A percentile compares a stretch with the other conserved stretches of the same genome.
phyloP scores from a whole-genome alignment of 35 echinoderm and acorn worm genomes.

The Strongylocentrotus purpuratus region DNA sequence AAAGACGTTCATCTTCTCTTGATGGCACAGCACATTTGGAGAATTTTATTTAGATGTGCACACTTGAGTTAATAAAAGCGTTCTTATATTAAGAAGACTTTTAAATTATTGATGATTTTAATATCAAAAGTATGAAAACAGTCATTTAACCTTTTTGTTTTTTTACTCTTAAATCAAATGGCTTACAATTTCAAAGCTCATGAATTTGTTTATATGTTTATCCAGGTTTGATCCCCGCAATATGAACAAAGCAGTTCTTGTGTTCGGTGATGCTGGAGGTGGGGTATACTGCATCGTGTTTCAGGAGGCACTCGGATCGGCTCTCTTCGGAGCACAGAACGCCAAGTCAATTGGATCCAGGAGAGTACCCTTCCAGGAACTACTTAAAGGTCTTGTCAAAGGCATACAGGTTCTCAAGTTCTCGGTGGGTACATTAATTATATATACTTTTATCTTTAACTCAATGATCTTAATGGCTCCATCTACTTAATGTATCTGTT shows the following conservation, averaged over 20 bases:
- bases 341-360: conserved; percentile 90
- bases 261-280: conserved; percentile 91
- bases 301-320: conserved; percentile 82
- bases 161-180: neutral
- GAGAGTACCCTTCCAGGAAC: conserved; percentile 88
- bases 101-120: too few relatives aligned
- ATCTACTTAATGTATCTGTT: too few relatives aligned
- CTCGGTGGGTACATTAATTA: conserved; percentile 59
- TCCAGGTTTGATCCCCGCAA: conserved; percentile 91
- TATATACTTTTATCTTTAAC: neutral
- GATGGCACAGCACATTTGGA: too few relatives aligned
- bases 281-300: conserved; percentile 87
- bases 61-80: too few relatives aligned
- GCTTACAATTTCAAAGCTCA: neutral
- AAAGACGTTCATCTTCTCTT: too few relatives aligned
- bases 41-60: too few relatives aligned
- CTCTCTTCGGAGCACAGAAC: conserved; percentile 94
- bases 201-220: neutral
- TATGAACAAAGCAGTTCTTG: conserved; percentile 93
- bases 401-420: conserved; percentile 81
- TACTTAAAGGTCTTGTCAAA: conserved; percentile 81
- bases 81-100: too few relatives aligned
- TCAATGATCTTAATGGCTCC: neutral
- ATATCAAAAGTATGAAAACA: too few relatives aligned
- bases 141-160: neutral